Evolutionary conservation across 2,888 invertebrate species (phyloP), one percentile per base, ranked within the genome.

Genomic region (Rhogogaster chlorosoma): DNA sequence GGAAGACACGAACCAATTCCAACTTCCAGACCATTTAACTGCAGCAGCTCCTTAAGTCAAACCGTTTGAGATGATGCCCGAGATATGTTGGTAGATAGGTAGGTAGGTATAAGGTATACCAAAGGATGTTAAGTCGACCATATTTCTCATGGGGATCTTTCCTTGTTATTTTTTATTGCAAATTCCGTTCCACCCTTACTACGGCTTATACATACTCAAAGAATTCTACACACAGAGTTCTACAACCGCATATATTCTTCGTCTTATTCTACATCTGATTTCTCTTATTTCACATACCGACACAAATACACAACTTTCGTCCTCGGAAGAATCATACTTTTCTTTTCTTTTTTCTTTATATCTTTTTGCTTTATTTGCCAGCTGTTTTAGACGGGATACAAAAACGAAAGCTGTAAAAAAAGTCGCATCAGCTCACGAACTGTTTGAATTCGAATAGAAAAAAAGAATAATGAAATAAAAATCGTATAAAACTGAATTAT

Each of bases 111-210:
- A 38, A 42, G 29, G 32, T 26, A 22, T 73, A 36, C 83, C 53
- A 85, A 88, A 86, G 45, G 77, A n/a, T 53, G 53, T 49, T 29
- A 77, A 49, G 45, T 49, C 77, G 77, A 77, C 49, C 77, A 77
- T 53, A 77, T 77, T 77, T 77, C 77, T 77, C 77, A 29, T 77
- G 49, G 29, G 75, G 77, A 77, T 77, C 26, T 77, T 6, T 88
- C 88, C 90, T 90, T 90, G 88, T 90, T 90, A 90, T 90, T 90
- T 90, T 90, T 90, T 89, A 90, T 87, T 87, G 86, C 87, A 84
- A 70, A 64, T 77, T 77, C 77, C 77, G 4, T 77, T 7, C n/a
- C 36, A n/a, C 32, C 71, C 38, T 22, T n/a, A 42, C 38, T 10
- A 12, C 26, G 22, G 22, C 32, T 67, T 32, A 18, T 67, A 26